Base-by-base conservation (phyloP, 2,113 vertebrate genomes). In the Myotis brandtii region DNA sequence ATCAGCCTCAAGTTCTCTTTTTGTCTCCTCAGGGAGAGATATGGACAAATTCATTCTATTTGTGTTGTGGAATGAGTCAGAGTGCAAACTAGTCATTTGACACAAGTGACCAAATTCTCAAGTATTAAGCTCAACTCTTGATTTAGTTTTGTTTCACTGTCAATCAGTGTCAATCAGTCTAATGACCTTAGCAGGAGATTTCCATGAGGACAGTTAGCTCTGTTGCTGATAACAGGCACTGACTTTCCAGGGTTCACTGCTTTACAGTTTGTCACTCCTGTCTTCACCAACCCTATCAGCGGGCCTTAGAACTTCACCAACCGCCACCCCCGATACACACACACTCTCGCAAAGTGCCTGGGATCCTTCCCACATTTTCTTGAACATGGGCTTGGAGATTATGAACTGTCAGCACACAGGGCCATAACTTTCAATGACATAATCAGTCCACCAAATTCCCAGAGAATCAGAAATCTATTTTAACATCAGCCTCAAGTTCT, bases 401-500 rank as follows among this genome's bases (percentile, higher is more conserved):
- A 25, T 16, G 17, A 81, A 40, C 87, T 67, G 13, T 93, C 37
- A 69, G 48, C 67, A 40, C 56, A 46, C 9, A 16, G 43, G 9
- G 80, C 56, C 43, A 46, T 75, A 95, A 93, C 27, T 90, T 72
- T 62, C 6, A 6, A 70, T 54, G n/a, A 86, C 56, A 50, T 54
- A 50, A 86, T 18, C n/a, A 59, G 86, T 34, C 43, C 25, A 37
- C 32, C 92, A 59, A 86, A 66, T 70, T 83, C 83, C 72, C 50
- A 80, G 87, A 83, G 48, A 82, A 82, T 21, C 43, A 80, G 62
- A 80, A 62, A 84, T 66, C 66, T 81, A 86, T 76, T 89, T 85
- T 87, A 56, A 67, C 30, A 34, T 70, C 54, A 56, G 67, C 86
- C 62, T 89, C 9, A n/a, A 89, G 56, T n/a, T 89, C 25, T 18